Evolutionary conservation across 1,140 invertebrate genomes (phyloP).

Genomic region (Orussus abietinus): DNA sequence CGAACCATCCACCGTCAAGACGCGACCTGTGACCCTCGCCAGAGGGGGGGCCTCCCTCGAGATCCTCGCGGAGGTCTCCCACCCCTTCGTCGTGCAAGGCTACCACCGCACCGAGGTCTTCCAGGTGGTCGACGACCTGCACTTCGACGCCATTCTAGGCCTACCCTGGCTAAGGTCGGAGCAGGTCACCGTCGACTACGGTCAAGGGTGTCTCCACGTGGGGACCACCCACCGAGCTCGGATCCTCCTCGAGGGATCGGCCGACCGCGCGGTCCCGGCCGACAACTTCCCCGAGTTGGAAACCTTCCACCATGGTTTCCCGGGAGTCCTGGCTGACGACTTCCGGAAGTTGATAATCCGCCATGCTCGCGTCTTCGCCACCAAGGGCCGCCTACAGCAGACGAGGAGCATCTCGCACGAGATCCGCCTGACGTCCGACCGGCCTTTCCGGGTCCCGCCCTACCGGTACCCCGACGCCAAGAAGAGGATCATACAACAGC

Average conservation of each 20-base stretch:
- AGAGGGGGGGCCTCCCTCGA: not conserved
- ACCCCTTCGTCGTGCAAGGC: no score
- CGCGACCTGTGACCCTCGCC: not conserved
- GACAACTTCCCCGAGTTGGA: not conserved
- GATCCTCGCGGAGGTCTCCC: no score
- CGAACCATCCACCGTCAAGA: not conserved
- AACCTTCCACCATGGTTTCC: conserved; percentile 5
- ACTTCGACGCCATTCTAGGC: conserved; percentile 8
- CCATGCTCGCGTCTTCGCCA: conserved; percentile 3
- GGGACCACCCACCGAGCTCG: conserved; percentile 1
- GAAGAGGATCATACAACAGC: conserved; percentile 11
- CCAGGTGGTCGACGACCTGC: conserved; percentile 2
- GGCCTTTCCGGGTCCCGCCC: conserved; percentile 9
- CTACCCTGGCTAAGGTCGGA: conserved; percentile 11
- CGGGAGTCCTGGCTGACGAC: not conserved
- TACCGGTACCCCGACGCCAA: conserved; percentile 15
- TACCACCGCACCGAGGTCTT: not conserved
- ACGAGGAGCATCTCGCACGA: conserved; percentile 11
- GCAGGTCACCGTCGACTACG: conserved; percentile 3
- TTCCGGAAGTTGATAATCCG: conserved; percentile 1
- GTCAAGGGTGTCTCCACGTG: conserved; percentile 3
- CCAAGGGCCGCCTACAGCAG: not conserved
- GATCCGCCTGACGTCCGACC: conserved; percentile 10
- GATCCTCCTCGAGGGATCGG: not conserved
- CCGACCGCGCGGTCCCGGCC: not conserved